A percentile compares a stretch with the other conserved stretches of the same genome.
Evolutionary conservation across 2,888 invertebrate genomes (phyloP).

Genomic region (Drosophila merina): DNA sequence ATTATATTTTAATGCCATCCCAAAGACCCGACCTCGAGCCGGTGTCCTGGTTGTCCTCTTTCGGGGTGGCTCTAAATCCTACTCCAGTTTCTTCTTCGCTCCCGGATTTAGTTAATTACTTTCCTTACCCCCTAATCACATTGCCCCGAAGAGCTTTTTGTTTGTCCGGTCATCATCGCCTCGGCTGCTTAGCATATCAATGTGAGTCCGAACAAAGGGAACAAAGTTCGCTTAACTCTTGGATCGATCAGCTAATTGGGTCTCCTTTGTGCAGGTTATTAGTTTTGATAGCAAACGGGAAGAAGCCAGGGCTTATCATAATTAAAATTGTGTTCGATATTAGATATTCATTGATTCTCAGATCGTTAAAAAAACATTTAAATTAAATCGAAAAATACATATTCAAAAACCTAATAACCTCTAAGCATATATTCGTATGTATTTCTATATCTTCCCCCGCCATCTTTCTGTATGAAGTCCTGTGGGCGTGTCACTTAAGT

Average conservation of each 20-base stretch:
- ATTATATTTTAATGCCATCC: slow-evolving; percentile 74
- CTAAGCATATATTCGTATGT: neutral
- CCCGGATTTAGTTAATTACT: slow-evolving; percentile 65
- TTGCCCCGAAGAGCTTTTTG: slow-evolving; percentile 12
- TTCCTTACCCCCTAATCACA: slow-evolving; percentile 10
- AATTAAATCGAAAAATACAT: neutral
- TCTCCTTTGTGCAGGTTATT: slow-evolving; percentile 25
- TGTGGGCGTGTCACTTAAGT: slow-evolving; percentile 45
- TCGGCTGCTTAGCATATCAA: slow-evolving; percentile 40
- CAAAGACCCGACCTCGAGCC: slow-evolving; percentile 22
- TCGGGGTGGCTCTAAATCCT: slow-evolving; percentile 44
- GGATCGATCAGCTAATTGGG: slow-evolving; percentile 20
- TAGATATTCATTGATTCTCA: neutral
- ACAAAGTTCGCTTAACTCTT: slow-evolving; percentile 8
- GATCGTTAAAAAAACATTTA: neutral
- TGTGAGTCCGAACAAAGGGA: slow-evolving; percentile 18
- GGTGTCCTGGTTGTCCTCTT: slow-evolving; percentile 6
- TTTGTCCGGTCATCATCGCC: slow-evolving; percentile 15
- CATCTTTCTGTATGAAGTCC: slow-evolving; percentile 16
- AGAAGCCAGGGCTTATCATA: slow-evolving; percentile 11
- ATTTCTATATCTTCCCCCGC: neutral
- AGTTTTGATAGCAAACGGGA: neutral
- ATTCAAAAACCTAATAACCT: slow-evolving; percentile 2
- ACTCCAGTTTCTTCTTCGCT: slow-evolving; percentile 2
- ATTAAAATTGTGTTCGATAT: slow-evolving; percentile 8